Percentiles rank a stretch among this genome's conserved stretches.
phyloP scores from a whole-genome alignment of 1,140 invertebrate species.

The Uloborus diversus region DNA sequence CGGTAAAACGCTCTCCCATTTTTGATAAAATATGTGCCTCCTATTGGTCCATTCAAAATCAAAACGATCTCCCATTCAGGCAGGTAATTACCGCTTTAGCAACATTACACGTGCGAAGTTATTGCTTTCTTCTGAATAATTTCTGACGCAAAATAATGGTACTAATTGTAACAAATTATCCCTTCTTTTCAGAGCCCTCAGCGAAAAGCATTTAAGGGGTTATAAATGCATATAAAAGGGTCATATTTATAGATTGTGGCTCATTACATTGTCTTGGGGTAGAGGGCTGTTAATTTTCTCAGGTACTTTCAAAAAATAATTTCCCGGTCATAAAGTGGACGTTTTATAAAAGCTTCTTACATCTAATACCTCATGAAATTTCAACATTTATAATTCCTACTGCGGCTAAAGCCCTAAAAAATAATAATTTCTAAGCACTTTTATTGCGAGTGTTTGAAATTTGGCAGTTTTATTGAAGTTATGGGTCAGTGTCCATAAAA shows the following conservation, averaged over 20 bases:
- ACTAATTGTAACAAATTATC: slow-evolving; percentile 17
- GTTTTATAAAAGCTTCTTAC: too few relatives aligned
- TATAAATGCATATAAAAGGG: background rate
- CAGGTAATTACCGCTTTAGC: background rate
- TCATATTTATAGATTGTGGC: background rate
- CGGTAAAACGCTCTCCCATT: slow-evolving; percentile 29
- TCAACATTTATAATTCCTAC: too few relatives aligned
- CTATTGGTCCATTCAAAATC: slow-evolving; percentile 40
- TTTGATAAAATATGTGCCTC: slow-evolving; percentile 22
- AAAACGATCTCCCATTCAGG: slow-evolving; percentile 24
- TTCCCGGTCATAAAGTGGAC: too few relatives aligned
- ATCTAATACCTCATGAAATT: too few relatives aligned
- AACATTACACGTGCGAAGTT: background rate
- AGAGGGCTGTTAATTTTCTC: too few relatives aligned
- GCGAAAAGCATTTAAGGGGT: background rate
- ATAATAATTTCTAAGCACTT: too few relatives aligned
- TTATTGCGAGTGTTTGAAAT: too few relatives aligned
- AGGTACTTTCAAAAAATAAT: too few relatives aligned
- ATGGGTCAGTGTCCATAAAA: too few relatives aligned
- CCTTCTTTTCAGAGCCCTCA: background rate
- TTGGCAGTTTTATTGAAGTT: too few relatives aligned
- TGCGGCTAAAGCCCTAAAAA: too few relatives aligned
- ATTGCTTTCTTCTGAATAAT: slow-evolving; percentile 30
- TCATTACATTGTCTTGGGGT: too few relatives aligned
- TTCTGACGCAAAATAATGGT: slow-evolving; percentile 28